Percentiles rank a stretch among this genome's conserved stretches.
Evolutionary conservation across 1,140 invertebrate species (phyloP).

Genomic region (Lepidurus apus): DNA sequence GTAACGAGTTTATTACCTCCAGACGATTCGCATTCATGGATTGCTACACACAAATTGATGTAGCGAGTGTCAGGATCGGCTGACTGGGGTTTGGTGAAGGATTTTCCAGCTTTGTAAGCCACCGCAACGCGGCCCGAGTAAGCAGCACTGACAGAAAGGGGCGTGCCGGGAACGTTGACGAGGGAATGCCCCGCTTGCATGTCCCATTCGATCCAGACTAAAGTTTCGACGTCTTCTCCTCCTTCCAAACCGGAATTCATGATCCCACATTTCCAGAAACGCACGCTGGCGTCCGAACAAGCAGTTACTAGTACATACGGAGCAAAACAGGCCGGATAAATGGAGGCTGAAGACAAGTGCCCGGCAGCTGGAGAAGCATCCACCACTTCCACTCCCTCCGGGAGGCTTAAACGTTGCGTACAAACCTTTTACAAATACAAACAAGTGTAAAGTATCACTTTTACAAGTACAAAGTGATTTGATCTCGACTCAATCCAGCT

Average conservation of each 20-base stretch:
- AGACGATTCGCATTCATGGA: slow-evolving; percentile 98
- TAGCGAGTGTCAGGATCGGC: slow-evolving; percentile 71
- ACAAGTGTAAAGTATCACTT: neutral
- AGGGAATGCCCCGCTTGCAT: slow-evolving; percentile 49
- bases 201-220: slow-evolving; percentile 79
- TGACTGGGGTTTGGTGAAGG: slow-evolving; percentile 63
- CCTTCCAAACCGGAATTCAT: slow-evolving; percentile 47
- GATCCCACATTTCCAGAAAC: slow-evolving; percentile 76
- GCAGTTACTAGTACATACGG: slow-evolving; percentile 93
- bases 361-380: slow-evolving; percentile 90
- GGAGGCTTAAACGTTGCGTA: slow-evolving; percentile 75
- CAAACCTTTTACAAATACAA: slow-evolving; percentile 54
- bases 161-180: slow-evolving; percentile 42
- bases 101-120: slow-evolving; percentile 84
- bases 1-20: slow-evolving; percentile 60
- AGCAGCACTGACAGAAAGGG: slow-evolving; percentile 89
- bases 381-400: slow-evolving; percentile 83
- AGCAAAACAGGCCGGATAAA: slow-evolving; percentile 95
- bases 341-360: slow-evolving; percentile 86
- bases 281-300: slow-evolving; percentile 76
- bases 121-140: slow-evolving; percentile 95
- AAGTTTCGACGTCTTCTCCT: slow-evolving; percentile 43
- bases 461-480: neutral
- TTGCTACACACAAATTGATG: slow-evolving; percentile 90
- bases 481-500: too few species aligned